Base-by-base conservation (phyloP, 2,113 vertebrate genomes). In the Heloderma charlesbogerti region DNA sequence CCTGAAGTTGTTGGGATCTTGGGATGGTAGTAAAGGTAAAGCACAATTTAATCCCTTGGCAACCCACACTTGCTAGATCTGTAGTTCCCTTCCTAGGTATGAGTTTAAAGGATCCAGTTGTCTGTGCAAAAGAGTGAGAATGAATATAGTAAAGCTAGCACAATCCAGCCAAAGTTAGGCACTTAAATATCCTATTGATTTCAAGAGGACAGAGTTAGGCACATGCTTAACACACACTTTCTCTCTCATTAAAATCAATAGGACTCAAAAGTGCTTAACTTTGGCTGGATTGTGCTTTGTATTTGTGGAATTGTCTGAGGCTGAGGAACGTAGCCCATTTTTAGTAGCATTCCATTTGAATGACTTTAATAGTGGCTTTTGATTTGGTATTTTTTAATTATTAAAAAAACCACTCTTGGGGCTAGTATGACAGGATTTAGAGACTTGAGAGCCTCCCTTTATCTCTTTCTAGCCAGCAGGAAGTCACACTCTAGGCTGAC, bases 401-500 rank as follows among this genome's bases (percentile, higher is more conserved):
- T 66, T 43, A 45, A 43, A 67, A 43, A 4, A 22, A 4, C 9
- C 16, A 5, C 54, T 66, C 9, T 67, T 18, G 9, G 40, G 37
- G 57, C 22, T 79, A 27, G 60, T 34, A 51, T 69, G 43, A 40
- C 63, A 80, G 63, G 43, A 67, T 80, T 80, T 80, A 80, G 43
- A 78, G 51, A 31, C 25, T 66, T 40, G 81, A 84, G 81, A 63
- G 81, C 69, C 69, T 87, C 71, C 40, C 43, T 88, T 79, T 80
- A 88, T 88, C 87, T 88, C 77, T 69, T 88, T 88, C 77, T 71
- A 81, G 60, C 87, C 63, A 80, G 63, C 43, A 81, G 87, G 77
- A 88, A 80, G 77, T 81, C 60, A 88, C 63, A 69, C 60, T 69
- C 45, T 54, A 25, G 63, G 69, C 43, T 25, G 60, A 51, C 63